phyloP scores from a whole-genome alignment of 2,113 vertebrate species.

The Rhinichthys klamathensis region DNA sequence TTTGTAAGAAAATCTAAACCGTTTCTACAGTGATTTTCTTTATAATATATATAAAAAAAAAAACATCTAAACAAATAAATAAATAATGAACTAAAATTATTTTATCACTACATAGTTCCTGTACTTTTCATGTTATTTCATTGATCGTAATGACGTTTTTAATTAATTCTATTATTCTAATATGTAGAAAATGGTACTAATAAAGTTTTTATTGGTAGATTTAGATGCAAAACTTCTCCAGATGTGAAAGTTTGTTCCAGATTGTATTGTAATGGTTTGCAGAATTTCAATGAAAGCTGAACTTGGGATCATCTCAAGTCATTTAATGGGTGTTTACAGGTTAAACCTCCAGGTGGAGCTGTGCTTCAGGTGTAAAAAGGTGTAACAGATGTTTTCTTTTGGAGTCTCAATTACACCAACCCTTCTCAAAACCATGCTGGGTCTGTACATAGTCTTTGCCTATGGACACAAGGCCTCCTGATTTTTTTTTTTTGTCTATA shows the following conservation, averaged over 20 bases:
- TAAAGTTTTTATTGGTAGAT: background rate
- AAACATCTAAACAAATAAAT: background rate
- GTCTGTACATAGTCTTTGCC: background rate
- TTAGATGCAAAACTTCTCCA: background rate
- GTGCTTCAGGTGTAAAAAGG: background rate
- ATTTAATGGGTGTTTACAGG: background rate
- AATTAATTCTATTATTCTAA: background rate
- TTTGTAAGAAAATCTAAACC: background rate
- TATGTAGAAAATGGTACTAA: background rate
- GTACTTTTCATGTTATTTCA: background rate
- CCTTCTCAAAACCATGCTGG: background rate
- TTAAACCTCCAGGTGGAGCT: constrained; percentile 7
- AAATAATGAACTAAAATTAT: background rate
- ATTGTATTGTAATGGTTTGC: background rate
- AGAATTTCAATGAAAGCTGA: background rate
- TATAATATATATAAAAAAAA: background rate
- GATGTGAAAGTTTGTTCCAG: background rate
- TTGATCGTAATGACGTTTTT: background rate
- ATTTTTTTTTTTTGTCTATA: background rate
- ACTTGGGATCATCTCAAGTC: background rate
- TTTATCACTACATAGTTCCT: background rate
- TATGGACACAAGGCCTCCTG: background rate
- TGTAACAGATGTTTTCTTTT: background rate
- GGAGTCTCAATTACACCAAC: background rate
- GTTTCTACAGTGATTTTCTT: background rate